Evolutionary conservation across 2,113 vertebrate genomes (phyloP), one percentile per base, ranked within the genome.

Genomic region (Verasper variegatus): DNA sequence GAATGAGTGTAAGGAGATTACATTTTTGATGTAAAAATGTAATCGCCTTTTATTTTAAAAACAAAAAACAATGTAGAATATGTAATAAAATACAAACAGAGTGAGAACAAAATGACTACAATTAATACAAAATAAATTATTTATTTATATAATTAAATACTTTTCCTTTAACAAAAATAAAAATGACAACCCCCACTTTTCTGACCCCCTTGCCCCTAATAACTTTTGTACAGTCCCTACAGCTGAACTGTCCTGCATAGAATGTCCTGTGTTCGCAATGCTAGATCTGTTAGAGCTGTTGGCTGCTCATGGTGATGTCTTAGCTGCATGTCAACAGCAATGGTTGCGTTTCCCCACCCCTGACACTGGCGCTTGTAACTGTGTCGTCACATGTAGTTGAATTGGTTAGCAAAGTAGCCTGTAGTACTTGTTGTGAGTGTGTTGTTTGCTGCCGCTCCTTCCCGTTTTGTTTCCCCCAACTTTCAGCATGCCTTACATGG

Each of bases 291-390:
- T 81, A 5, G 52, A 86, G 71, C 81, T 63, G 74, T 84, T 72
- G 84, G 74, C 52, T 37, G 62, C 78, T 79, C 72, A 79, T 76
- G 45, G 65, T 88, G 81, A 87, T 86, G 87, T 90, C 82, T 84
- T 91, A 82, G 82, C 85, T 92, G 93, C 92, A 94, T 94, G 94
- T 90, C 84, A 81, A 86, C 75, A 80, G 77, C 81, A 82, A 68
- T 78, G 61, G 80, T 88, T 61, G 80, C 86, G 68, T 70, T 89
- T 80, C 80, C 76, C 77, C 70, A 74, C 80, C 79, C 77, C 71
- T 62, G 69, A 85, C 82, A 91, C 62, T 82, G 82, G 73, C 31
- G 84, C 91, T 91, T 90, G 89, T 88, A 89, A 91, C 77, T 31
- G 86, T 93, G 89, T 92, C 15, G 89, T 93, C 89, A 85, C 84